A percentile compares a stretch with the other conserved stretches of the same genome.
Evolutionary conservation across 2,113 vertebrate genomes (phyloP).

Genomic region (Sminthopsis crassicaudata): DNA sequence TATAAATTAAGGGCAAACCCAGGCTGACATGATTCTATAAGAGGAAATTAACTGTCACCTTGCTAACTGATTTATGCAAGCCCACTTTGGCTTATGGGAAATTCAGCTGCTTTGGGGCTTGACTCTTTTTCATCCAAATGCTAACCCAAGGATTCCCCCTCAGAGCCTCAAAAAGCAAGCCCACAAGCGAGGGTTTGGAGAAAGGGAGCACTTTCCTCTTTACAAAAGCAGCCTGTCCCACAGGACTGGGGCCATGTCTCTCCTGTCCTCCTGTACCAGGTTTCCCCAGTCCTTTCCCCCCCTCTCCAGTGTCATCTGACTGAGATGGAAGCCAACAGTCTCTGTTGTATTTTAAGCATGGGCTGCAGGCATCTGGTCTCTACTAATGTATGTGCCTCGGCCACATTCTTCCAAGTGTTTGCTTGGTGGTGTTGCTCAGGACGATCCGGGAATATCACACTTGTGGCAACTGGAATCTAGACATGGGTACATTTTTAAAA

Average conservation of each 20-base stretch:
- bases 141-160: slow-evolving; percentile 50
- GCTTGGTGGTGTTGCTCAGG: neutral
- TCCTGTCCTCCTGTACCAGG: neutral
- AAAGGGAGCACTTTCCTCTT: neutral
- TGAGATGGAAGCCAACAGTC: neutral
- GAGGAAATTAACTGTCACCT: slow-evolving; percentile 30
- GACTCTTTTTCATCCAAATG: slow-evolving; percentile 49
- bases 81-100: slow-evolving; percentile 17
- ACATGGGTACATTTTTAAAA: neutral
- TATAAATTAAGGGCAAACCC: slow-evolving; percentile 24
- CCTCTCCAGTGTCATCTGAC: neutral
- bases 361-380: neutral
- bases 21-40: slow-evolving; percentile 39
- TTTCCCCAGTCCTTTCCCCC: neutral
- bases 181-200: neutral
- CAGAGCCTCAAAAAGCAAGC: slow-evolving; percentile 11
- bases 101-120: neutral
- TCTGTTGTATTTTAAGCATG: neutral
- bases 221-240: neutral
- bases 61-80: slow-evolving; percentile 36
- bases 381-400: neutral
- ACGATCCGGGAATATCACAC: neutral
- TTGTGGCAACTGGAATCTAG: neutral
- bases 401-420: neutral
- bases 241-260: neutral